Percentiles rank a stretch among this genome's conserved stretches.
Evolutionary conservation across 2,888 invertebrate genomes (phyloP).

Genomic region (Diarsia dahlii): DNA sequence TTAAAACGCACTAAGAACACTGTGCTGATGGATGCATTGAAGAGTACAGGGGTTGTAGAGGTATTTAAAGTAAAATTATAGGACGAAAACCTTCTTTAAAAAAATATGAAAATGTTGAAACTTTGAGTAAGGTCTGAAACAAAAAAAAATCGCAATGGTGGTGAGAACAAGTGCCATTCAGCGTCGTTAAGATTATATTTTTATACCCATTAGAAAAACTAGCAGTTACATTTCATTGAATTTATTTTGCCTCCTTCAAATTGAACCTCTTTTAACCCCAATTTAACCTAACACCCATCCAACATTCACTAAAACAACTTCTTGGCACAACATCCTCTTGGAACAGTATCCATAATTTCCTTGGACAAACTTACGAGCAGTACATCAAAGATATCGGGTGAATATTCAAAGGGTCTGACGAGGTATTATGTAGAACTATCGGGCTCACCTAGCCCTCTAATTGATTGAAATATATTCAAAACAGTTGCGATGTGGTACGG

Average conservation of each 20-base stretch:
- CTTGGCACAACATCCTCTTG: conserved; percentile 5
- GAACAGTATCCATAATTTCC: conserved; percentile 54
- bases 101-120: no score
- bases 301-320: conserved; percentile 32
- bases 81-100: no score
- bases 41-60: background rate
- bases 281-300: background rate
- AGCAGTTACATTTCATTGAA: background rate
- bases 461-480: conserved; percentile 88
- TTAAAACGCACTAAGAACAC: background rate
- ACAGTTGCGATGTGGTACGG: conserved; percentile 74
- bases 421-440: conserved; percentile 80
- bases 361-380: conserved; percentile 58
- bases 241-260: background rate
- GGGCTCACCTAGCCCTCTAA: conserved; percentile 79
- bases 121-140: no score
- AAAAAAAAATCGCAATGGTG: background rate
- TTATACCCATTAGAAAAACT: background rate
- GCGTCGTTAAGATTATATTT: no score
- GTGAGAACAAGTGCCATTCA: background rate
- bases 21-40: background rate
- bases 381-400: conserved; percentile 85
- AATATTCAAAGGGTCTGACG: conserved; percentile 85
- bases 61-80: background rate
- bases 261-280: conserved; percentile 1